A percentile compares a stretch with the other conserved stretches of the same genome.
Conservation (phyloP, 2,888 invertebrate genomes). For the Papilio protenor region DNA sequence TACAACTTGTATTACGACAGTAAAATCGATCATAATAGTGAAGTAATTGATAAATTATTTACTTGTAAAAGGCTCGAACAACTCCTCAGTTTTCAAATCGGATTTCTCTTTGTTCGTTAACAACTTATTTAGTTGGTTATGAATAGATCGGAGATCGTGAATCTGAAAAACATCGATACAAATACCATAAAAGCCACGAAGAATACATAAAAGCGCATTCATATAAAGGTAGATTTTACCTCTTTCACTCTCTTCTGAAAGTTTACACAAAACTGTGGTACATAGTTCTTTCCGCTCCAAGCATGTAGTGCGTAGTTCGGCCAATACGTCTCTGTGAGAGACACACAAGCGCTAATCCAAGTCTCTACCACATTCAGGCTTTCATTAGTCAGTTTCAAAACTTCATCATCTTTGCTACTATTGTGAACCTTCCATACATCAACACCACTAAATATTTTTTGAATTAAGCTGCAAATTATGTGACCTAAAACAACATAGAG, state of each 20-base stretch:
- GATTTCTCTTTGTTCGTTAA: constrained; percentile 88
- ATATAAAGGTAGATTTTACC: constrained; percentile 66
- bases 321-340: constrained; percentile 96
- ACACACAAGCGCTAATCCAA: constrained; percentile 92
- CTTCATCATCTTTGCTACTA: constrained; percentile 80
- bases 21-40: neutral
- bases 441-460: constrained; percentile 65
- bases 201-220: neutral
- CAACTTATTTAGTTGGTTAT: constrained; percentile 90
- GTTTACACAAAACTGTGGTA: constrained; percentile 86
- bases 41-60: constrained; percentile 47
- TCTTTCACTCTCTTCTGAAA: constrained; percentile 88
- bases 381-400: constrained; percentile 77
- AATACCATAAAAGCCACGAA: neutral
- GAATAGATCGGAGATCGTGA: constrained; percentile 88
- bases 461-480: constrained; percentile 70
- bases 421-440: constrained; percentile 86
- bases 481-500: constrained; percentile 65
- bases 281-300: constrained; percentile 92
- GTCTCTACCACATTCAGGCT: constrained; percentile 86
- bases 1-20: neutral
- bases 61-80: constrained; percentile 89
- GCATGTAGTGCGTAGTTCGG: constrained; percentile 93
- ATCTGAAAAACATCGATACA: constrained; percentile 77
- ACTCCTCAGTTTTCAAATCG: constrained; percentile 86